Evolutionary conservation across 2,113 vertebrate species (phyloP), one percentile per base, ranked within the genome.

Genomic region (Notarius lentiginosus): DNA sequence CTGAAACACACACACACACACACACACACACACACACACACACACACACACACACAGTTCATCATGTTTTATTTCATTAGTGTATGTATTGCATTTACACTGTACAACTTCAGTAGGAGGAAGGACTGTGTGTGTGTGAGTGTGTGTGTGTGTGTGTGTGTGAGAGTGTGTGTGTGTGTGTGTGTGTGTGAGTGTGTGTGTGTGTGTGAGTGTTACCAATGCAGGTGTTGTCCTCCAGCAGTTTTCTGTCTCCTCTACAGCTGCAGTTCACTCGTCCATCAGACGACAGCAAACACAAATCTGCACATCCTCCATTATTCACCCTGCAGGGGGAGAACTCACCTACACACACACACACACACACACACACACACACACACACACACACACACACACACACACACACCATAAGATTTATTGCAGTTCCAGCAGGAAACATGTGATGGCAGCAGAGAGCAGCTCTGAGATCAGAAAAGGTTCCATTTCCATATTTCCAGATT

Each of bases 281-380:
- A 22, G 97, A 96, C 0, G 96, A 97, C 88, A 97, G 95, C 87
- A 99, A 92, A 90, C 98, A 99, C 80, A 99, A 95, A 88, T 99
- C 98, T 91, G 98, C 97, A 88, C 98, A 99, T 90, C 97, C 97
- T 0, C 97, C 97, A 0, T 99, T 99, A 94, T 97, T 97, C 89
- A 97, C 89, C 6, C 96, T 96, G 91, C 98, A 99, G 0, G 91
- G 94, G 27, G 98, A 99, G 87, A 99, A 96, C 92, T 99, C 97
- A 0, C 98, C 98, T 98, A 63, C 41, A 77, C 83, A 84, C 10
- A 11, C 5, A 58, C 68, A n/a, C n/a, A n/a, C n/a, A n/a, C n/a
- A n/a, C n/a, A n/a, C n/a, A n/a, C n/a, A n/a, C n/a, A n/a, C n/a
- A 68, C 72, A 79, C 55, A 49, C 27, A 82, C 27, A 83, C 53